Evolutionary conservation across 1,140 invertebrate species (phyloP), one percentile per base, ranked within the genome.

Genomic region (Dryas iulia): DNA sequence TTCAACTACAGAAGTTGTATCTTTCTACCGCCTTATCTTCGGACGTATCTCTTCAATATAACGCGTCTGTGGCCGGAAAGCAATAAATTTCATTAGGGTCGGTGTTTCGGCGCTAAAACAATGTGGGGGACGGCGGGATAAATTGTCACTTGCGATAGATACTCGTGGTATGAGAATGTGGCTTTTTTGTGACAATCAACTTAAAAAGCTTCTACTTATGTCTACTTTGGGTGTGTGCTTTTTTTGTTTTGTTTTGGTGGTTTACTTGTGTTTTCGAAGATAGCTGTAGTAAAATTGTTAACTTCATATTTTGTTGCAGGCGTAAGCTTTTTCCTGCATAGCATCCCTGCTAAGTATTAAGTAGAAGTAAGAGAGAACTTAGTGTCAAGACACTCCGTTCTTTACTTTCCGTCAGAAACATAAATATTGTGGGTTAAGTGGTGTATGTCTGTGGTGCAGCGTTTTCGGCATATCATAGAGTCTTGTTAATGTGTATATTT

Each of bases 51-150:
- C n/a, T 6, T 7, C 3, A 52, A 10, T 52, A 21, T 57, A 26
- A 1, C 59, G 33, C 57, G 59, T 73, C 61, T 73, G 56, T 56
- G 14, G 24, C 2, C 52, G 10, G 52, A 39, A 59, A 31, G 59
- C 62, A 71, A 69, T 83, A 82, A 83, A 87, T 87, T 86, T 83
- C 81, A 86, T 87, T 82, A 84, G 82, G 82, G 79, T 82, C 74
- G 81, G 71, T 70, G 74, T 73, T 76, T 72, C 62, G 65, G 52
- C 53, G 74, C 74, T 81, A 77, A 82, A 80, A 86, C 82, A 82
- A 83, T 77, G 79, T 75, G 62, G 65, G 72, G 73, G 58, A 76
- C 67, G n/a, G 69, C 68, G 67, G 75, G 73, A 77, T 76, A 81
- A 76, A 85, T 81, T 83, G 79, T 77, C 78, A 80, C 78, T 75